phyloP scores from a whole-genome alignment of 2,113 vertebrate genomes.

The Epinephelus moara region DNA sequence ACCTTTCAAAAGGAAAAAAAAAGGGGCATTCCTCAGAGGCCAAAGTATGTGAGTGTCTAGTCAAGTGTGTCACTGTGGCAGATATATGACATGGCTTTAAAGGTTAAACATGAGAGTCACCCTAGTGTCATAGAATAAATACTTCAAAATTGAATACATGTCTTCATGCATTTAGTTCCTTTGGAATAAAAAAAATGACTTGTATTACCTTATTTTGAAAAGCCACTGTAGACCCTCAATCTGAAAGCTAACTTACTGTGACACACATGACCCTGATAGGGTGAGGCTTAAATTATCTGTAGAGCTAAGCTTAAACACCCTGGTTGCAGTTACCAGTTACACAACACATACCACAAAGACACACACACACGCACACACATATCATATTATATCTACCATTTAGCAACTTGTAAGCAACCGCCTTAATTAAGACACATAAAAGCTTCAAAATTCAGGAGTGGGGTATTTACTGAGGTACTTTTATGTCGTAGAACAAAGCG shows the following conservation, averaged over 20 bases:
- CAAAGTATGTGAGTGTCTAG: conserved; percentile 15
- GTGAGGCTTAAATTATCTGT: neutral
- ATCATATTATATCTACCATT: too few species aligned
- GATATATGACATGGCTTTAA: conserved; percentile 33
- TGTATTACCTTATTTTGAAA: neutral
- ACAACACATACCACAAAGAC: neutral
- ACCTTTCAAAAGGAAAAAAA: conserved; percentile 49
- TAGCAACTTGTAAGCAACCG: too few species aligned
- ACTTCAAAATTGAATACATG: neutral
- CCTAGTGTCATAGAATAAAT: neutral
- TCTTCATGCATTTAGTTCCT: neutral
- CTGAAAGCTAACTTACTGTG: neutral
- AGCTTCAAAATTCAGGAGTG: too few species aligned
- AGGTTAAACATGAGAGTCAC: conserved; percentile 18
- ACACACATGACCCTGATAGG: neutral
- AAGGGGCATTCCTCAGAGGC: conserved; percentile 49
- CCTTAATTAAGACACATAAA: too few species aligned
- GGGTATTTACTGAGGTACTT: too few species aligned
- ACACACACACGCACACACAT: too few species aligned
- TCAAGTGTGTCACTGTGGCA: neutral
- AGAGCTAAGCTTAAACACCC: neutral
- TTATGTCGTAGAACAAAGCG: too few species aligned
- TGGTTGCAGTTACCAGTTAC: neutral
- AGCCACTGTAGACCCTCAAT: neutral
- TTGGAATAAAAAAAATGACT: neutral